Conservation (phyloP, 1,140 invertebrate species). For the Eumaeus atala region DNA sequence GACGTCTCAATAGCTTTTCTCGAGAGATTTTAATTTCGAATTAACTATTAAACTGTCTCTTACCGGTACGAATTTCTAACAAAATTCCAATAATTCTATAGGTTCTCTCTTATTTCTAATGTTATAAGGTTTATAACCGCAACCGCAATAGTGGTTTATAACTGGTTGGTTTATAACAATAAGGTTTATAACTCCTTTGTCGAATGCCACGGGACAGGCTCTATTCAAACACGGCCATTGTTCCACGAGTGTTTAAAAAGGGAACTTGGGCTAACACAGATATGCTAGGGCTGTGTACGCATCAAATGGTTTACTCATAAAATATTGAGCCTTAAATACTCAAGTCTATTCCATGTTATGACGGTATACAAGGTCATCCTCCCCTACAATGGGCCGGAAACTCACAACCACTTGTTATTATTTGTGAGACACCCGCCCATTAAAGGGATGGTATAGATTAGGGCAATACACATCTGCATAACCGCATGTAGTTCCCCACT, state of each 20-base stretch:
- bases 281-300: not conserved
- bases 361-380: too few species aligned
- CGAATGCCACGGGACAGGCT: conserved; percentile 34
- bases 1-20: conserved; percentile 29
- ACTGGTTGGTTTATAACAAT: too few species aligned
- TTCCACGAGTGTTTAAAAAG: conserved; percentile 36
- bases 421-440: too few species aligned
- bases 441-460: too few species aligned
- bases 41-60: conserved; percentile 29
- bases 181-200: conserved; percentile 23
- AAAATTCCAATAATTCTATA: not conserved
- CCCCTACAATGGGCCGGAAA: too few species aligned
- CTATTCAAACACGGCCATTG: conserved; percentile 43
- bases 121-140: not conserved
- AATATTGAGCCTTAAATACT: too few species aligned
- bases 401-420: too few species aligned
- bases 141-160: too few species aligned
- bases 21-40: conserved; percentile 28
- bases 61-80: conserved; percentile 11
- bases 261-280: conserved; percentile 20
- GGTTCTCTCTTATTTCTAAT: not conserved
- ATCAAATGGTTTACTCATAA: not conserved
- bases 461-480: too few species aligned
- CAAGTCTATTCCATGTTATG: too few species aligned
- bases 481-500: too few species aligned